Base-by-base conservation (phyloP, 1,140 invertebrate genomes). In the Lepidostoma basale region DNA sequence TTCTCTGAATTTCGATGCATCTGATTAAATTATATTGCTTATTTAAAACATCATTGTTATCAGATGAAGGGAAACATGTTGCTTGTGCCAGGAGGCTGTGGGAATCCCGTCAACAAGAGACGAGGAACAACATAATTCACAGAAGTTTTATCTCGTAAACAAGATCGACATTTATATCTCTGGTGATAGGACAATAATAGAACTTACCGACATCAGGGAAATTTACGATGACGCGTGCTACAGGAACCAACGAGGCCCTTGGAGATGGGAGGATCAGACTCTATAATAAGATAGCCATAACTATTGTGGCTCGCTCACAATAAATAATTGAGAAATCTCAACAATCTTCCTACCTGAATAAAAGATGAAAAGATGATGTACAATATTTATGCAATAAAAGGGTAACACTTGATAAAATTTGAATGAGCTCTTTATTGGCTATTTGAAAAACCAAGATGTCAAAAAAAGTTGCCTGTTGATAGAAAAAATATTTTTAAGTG, bases 191-290 rank as follows among this genome's bases (percentile, higher is more conserved):
- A 59, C 42, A n/a, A 67, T 67, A 67, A 67, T 67, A 28, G 64
- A 23, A 42, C 25, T 60, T 14, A 14, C 39, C 42, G 56, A 22
- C 40, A 44, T 18, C 18, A 1, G 39, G 18, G 20, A 45, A 49
- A 67, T 67, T 67, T 67, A 67, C 54, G 52, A 36, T 49, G 64
- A 67, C 64, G 26, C 64, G 54, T 67, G 64, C 52, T 52, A 18
- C 16, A 42, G 26, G 16, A 33, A 16, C 42, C 25, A 45, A 45
- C 26, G 45, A 44, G 49, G 49, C 16, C 36, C 12, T 3, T n/a
- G 36, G n/a, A 3, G 22, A 30, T 9, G 8, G 6, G 23, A 6
- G 49, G 30, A 56, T 28, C 18, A 56, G 52, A 3, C 36, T 14
- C 36, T 20, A 22, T 5, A 16, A 33, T 18, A 18, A 36, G 23